A percentile compares a stretch with the other conserved stretches of the same genome.
These are phyloP conservation scores for Drosophila equinoxialis DNA, from an alignment of 1,140 invertebrate genomes.

Conservation along the genomic window DNA sequence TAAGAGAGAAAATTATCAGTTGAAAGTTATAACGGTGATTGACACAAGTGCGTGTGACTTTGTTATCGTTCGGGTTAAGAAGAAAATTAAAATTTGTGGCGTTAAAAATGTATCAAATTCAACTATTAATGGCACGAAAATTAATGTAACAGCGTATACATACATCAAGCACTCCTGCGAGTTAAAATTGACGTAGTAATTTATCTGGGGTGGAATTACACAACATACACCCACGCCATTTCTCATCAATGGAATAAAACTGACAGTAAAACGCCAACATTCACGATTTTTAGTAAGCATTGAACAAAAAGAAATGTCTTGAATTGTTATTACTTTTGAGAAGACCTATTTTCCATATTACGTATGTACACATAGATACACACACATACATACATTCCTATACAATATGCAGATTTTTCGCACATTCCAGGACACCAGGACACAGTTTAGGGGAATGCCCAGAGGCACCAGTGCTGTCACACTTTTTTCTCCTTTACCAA, in stretches of 20 bases:
- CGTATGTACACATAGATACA: neutral
- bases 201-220: neutral
- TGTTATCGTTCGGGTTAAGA: neutral
- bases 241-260: slow-evolving; percentile 21
- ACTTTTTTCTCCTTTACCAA: too few relatives aligned
- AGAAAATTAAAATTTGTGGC: neutral
- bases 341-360: neutral
- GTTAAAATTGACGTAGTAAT: neutral
- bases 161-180: neutral
- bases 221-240: slow-evolving; percentile 40
- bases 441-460: too few relatives aligned
- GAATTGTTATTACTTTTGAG: neutral
- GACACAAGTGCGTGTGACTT: neutral
- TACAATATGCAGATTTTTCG: neutral
- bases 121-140: neutral
- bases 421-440: neutral
- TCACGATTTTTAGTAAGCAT: slow-evolving; percentile 4
- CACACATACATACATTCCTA: neutral
- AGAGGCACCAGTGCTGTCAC: neutral
- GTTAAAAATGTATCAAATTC: slow-evolving; percentile 5
- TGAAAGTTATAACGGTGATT: neutral
- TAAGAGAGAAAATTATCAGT: neutral
- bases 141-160: neutral
- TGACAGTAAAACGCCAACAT: neutral
- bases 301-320: neutral